A percentile compares a stretch with the other conserved stretches of the same genome.
These are phyloP conservation scores for Parazoanthus atlanticus DNA, from an alignment of 92 coral and sea anemone genomes.

Conservation along the genomic window DNA sequence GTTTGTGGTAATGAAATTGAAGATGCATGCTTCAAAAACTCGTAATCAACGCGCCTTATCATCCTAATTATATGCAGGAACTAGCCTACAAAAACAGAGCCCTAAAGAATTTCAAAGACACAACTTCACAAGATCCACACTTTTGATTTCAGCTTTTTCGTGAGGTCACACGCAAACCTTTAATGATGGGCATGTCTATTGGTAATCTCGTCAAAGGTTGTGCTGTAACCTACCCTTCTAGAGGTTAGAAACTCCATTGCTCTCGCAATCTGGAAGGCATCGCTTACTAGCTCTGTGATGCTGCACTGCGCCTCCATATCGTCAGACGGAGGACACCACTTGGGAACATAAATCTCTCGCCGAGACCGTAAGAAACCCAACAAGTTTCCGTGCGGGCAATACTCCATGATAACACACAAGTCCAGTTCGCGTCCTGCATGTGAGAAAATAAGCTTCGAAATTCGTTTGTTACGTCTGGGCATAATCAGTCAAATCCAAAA, in stretches of 20 bases:
- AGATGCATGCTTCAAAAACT: too few relatives aligned
- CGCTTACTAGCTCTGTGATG: slow-evolving; percentile 74
- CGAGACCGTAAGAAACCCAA: slow-evolving; percentile 69
- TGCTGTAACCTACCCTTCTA: slow-evolving; percentile 64
- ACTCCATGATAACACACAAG: slow-evolving; percentile 83
- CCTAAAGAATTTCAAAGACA: too few relatives aligned
- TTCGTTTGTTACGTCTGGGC: background rate
- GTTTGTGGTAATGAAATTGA: too few relatives aligned
- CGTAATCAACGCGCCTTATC: too few relatives aligned
- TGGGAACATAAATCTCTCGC: slow-evolving; percentile 71
- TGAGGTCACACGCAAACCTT: too few relatives aligned
- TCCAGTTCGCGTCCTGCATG: slow-evolving; percentile 72
- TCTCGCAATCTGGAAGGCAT: slow-evolving; percentile 88
- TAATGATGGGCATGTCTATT: background rate
- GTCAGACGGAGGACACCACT: slow-evolving; percentile 75
- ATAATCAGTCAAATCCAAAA: background rate
- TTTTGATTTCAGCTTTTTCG: too few relatives aligned
- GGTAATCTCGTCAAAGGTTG: background rate
- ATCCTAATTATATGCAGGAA: too few relatives aligned
- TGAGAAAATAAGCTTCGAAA: background rate
- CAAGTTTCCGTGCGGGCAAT: slow-evolving; percentile 87
- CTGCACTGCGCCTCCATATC: slow-evolving; percentile 69
- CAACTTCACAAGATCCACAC: too few relatives aligned
- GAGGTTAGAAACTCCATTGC: slow-evolving; percentile 92
- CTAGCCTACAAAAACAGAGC: too few relatives aligned